Percentiles rank a stretch among this genome's conserved stretches.
Evolutionary conservation across 2,797 vertebrate genomes (phyloP).

Genomic region (Cynodonichthys magdalenae): DNA sequence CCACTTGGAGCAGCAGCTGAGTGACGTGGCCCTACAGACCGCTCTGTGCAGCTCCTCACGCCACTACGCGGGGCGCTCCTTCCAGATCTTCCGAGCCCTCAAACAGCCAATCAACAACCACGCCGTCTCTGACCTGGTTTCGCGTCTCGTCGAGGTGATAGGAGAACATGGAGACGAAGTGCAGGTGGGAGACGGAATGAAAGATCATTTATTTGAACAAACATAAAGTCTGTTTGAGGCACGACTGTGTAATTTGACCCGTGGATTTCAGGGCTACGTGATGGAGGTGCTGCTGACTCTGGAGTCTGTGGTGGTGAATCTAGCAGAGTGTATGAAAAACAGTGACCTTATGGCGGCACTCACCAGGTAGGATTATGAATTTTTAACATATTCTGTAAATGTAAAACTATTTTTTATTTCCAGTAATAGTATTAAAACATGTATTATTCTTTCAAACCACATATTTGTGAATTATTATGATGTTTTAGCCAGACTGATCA

Average conservation of each 20-base stretch:
- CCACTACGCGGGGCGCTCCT: slow-evolving; percentile 95
- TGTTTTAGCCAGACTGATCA: neutral
- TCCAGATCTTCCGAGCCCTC: slow-evolving; percentile 96
- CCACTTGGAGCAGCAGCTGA: slow-evolving; percentile 96
- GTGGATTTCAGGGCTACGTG: slow-evolving; percentile 89
- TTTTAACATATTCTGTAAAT: neutral
- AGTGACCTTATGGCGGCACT: slow-evolving; percentile 93
- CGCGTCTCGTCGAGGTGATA: slow-evolving; percentile 95
- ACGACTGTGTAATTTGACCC: neutral
- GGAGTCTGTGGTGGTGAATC: slow-evolving; percentile 96
- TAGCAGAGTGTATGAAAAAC: slow-evolving; percentile 97
- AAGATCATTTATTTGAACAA: neutral
- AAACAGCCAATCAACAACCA: slow-evolving; percentile 96
- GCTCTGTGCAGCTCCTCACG: slow-evolving; percentile 96
- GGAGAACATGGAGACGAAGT: slow-evolving; percentile 98
- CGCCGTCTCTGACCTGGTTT: slow-evolving; percentile 93
- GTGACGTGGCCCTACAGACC: slow-evolving; percentile 95
- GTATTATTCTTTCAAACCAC: too few species aligned
- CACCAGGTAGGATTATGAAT: slow-evolving; percentile 83
- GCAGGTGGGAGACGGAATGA: slow-evolving; percentile 81
- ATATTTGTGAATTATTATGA: neutral
- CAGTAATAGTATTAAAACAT: too few species aligned
- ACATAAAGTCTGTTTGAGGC: neutral
- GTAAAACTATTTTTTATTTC: too few species aligned
- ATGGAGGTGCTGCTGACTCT: slow-evolving; percentile 97